Percentiles rank a stretch among this genome's conserved stretches.
Evolutionary conservation across 2,113 vertebrate genomes (phyloP).

Genomic region (Pelecanoides urinatrix): DNA sequence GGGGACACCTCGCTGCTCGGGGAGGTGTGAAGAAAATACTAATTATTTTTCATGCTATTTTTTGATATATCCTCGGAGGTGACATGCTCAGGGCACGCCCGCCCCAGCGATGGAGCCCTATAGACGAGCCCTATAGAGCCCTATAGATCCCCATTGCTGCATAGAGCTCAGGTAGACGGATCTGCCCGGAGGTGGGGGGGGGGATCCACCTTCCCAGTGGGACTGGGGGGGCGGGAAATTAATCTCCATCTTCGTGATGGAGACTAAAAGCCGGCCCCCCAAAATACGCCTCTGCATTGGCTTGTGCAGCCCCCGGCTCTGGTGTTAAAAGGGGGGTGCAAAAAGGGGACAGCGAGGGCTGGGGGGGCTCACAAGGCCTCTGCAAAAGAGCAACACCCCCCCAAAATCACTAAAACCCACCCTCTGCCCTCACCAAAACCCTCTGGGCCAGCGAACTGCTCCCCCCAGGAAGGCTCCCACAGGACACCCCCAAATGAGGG

Average conservation of each 20-base stretch:
- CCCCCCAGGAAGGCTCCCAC: background rate
- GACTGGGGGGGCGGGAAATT: background rate
- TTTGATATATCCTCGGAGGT: no score
- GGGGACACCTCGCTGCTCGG: background rate
- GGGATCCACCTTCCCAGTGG: background rate
- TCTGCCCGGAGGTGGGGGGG: no score
- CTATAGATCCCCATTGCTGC: background rate
- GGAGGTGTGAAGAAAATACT: background rate
- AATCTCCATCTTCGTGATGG: background rate
- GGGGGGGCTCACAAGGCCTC: background rate
- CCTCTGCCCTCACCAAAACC: no score
- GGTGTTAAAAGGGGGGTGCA: background rate
- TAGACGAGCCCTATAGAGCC: background rate
- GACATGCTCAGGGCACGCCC: background rate
- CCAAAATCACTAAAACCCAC: background rate
- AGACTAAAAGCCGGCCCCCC: background rate
- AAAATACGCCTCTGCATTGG: fast-evolving
- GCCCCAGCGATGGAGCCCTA: background rate
- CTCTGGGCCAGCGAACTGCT: background rate
- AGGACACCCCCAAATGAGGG: background rate
- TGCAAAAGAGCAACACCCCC: background rate
- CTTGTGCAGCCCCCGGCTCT: background rate
- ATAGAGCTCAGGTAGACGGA: background rate
- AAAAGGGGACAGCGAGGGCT: background rate
- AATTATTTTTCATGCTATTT: background rate